Percentiles rank a stretch among this genome's conserved stretches.
These are phyloP conservation scores for Yponomeuta sedellus DNA, from an alignment of 2,888 invertebrate species.

Conservation along the genomic window DNA sequence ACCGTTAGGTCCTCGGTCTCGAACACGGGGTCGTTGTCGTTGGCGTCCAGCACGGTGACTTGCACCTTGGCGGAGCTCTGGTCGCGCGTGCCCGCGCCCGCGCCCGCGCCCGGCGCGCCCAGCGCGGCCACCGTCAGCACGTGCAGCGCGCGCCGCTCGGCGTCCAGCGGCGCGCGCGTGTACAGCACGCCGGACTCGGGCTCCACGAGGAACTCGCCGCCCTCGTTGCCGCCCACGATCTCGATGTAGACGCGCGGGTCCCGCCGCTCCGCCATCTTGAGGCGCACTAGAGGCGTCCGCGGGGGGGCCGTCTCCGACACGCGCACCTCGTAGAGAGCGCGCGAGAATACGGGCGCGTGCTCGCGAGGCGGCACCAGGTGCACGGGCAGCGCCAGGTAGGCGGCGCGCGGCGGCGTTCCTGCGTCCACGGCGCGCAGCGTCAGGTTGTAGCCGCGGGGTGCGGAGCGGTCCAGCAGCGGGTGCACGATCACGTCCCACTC, in stretches of 20 bases:
- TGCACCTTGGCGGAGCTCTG: constrained; percentile 94
- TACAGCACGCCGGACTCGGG: constrained; percentile 92
- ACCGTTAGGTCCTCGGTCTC: constrained; percentile 82
- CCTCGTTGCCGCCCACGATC: constrained; percentile 94
- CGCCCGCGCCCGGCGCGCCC: constrained; percentile 84
- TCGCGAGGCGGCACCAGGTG: constrained; percentile 88
- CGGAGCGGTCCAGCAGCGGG: constrained; percentile 86
- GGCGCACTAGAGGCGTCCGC: constrained; percentile 90
- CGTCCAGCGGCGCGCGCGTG: constrained; percentile 88
- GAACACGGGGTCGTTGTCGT: constrained; percentile 96
- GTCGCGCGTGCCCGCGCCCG: constrained; percentile 86
- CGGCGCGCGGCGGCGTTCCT: constrained; percentile 86
- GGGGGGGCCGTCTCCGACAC: constrained; percentile 93
- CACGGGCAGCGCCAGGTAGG: constrained; percentile 88
- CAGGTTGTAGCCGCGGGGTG: constrained; percentile 90
- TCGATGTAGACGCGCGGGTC: constrained; percentile 86
- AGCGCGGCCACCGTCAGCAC: constrained; percentile 92
- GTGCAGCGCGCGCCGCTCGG: constrained; percentile 89
- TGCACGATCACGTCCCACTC: constrained; percentile 89
- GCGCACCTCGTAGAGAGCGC: constrained; percentile 90
- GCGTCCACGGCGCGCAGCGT: constrained; percentile 90
- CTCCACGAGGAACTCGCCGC: constrained; percentile 91
- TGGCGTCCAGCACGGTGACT: constrained; percentile 91
- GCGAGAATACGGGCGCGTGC: constrained; percentile 90
- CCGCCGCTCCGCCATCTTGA: constrained; percentile 91